A percentile compares a stretch with the other conserved stretches of the same genome.
Conservation (phyloP, 2,888 invertebrate species). For the Adineta ricciae region DNA sequence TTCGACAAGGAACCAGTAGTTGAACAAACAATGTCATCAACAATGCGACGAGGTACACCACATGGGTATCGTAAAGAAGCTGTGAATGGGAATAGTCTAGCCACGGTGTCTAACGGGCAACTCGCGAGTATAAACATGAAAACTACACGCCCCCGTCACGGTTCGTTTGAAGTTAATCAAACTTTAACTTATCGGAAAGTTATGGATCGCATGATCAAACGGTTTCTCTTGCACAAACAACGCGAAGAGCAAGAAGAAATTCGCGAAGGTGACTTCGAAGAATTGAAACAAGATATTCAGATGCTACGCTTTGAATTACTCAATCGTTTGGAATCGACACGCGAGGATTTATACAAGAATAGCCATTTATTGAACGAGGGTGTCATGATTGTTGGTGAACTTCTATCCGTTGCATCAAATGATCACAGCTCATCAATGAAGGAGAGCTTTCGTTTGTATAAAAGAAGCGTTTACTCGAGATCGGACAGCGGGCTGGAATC, state of each 20-base stretch:
- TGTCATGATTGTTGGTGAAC: slow-evolving; percentile 23
- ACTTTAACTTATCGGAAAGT: slow-evolving; percentile 37
- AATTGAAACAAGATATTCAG: slow-evolving; percentile 43
- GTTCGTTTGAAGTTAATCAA: slow-evolving; percentile 38
- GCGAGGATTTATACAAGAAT: slow-evolving; percentile 24
- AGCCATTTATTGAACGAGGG: slow-evolving; percentile 26
- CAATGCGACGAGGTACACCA: not conserved
- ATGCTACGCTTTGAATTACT: slow-evolving; percentile 44
- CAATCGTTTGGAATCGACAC: slow-evolving; percentile 37
- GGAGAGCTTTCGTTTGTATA: not conserved
- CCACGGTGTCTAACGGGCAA: slow-evolving; percentile 39
- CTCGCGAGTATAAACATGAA: not conserved
- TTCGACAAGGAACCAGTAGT: not conserved
- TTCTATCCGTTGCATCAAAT: not conserved
- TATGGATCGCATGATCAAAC: slow-evolving; percentile 42
- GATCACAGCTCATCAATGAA: not conserved
- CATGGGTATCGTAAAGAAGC: not conserved
- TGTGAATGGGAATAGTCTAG: slow-evolving; percentile 34
- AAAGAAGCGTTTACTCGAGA: not conserved
- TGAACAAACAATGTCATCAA: not conserved
- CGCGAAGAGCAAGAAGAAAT: slow-evolving; percentile 64
- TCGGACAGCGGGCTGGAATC: not conserved
- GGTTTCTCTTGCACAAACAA: slow-evolving; percentile 57
- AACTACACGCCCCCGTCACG: slow-evolving; percentile 35
- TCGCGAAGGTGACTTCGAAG: slow-evolving; percentile 56